Conservation (phyloP, 2,888 invertebrate genomes). For the Fragum whitleyi region DNA sequence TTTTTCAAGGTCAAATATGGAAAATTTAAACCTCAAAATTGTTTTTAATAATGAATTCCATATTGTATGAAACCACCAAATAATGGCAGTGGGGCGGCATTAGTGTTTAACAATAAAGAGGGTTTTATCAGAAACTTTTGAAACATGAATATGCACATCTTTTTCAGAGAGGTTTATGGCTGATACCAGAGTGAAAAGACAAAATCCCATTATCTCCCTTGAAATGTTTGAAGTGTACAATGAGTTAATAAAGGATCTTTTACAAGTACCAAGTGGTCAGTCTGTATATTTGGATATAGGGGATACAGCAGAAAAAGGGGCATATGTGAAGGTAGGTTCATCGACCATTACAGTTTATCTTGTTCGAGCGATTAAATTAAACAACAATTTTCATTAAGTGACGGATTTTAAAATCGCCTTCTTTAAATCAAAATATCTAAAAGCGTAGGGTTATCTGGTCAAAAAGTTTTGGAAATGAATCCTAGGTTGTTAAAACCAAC, state of each 20-base stretch:
- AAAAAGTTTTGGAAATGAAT: no score
- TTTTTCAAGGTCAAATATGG: no score
- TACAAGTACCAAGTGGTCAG: constrained; percentile 65
- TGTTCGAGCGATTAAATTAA: no score
- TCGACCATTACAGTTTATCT: background rate
- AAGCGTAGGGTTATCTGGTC: background rate
- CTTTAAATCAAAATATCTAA: background rate
- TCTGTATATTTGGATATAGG: constrained; percentile 73
- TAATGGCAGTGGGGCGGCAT: no score
- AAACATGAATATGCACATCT: no score
- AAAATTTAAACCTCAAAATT: no score
- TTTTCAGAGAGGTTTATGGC: constrained; percentile 70
- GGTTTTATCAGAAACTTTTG: no score
- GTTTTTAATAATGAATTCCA: no score
- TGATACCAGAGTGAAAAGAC: constrained; percentile 70
- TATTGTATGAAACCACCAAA: no score
- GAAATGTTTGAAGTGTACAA: constrained; percentile 83
- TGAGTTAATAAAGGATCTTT: constrained; percentile 81
- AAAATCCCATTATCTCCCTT: constrained; percentile 71
- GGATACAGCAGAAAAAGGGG: constrained; percentile 79
- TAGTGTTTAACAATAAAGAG: no score
- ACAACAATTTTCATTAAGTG: background rate
- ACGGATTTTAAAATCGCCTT: background rate
- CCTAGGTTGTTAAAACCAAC: no score
- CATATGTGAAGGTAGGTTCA: constrained; percentile 75